Percentiles rank a stretch among this genome's conserved stretches.
phyloP scores from a whole-genome alignment of 2,888 invertebrate species.

The Elegia similella region DNA sequence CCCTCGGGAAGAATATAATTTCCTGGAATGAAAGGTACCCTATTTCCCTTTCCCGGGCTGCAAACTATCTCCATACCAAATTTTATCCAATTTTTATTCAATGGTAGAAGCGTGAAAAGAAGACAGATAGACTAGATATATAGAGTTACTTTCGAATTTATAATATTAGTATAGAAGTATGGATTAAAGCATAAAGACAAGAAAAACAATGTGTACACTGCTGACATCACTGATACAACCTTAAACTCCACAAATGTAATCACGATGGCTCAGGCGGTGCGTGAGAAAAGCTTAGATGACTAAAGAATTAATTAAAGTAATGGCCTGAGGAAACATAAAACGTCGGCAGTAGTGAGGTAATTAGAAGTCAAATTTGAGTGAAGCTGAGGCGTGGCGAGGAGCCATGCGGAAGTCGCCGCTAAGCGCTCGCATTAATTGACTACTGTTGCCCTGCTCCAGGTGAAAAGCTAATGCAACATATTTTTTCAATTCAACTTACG shows the following conservation, averaged over 20 bases:
- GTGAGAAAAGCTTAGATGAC: conserved; percentile 68
- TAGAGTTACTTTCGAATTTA: too few species aligned
- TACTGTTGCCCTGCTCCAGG: conserved; percentile 12
- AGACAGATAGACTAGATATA: too few species aligned
- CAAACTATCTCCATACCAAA: too few species aligned
- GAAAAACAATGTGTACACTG: background rate
- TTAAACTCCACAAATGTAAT: conserved; percentile 26
- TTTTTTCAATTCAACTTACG: too few species aligned
- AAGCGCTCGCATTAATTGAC: conserved; percentile 29
- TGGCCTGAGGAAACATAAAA: conserved; percentile 74
- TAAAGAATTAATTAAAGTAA: conserved; percentile 74
- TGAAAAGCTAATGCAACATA: background rate
- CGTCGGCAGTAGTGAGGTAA: conserved; percentile 62
- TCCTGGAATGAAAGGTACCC: too few species aligned
- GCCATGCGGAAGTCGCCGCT: conserved; percentile 47
- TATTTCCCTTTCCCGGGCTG: too few species aligned
- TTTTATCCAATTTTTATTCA: too few species aligned
- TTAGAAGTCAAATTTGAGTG: conserved; percentile 68
- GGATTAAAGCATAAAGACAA: background rate
- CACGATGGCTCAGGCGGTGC: conserved; percentile 46
- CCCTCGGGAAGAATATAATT: too few species aligned
- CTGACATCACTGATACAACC: too few species aligned
- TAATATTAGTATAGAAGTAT: too few species aligned
- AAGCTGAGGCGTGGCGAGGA: conserved; percentile 42
- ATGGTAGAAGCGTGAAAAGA: too few species aligned